Conservation (phyloP, 1,140 invertebrate genomes). For the Potamilus streckersoni region DNA sequence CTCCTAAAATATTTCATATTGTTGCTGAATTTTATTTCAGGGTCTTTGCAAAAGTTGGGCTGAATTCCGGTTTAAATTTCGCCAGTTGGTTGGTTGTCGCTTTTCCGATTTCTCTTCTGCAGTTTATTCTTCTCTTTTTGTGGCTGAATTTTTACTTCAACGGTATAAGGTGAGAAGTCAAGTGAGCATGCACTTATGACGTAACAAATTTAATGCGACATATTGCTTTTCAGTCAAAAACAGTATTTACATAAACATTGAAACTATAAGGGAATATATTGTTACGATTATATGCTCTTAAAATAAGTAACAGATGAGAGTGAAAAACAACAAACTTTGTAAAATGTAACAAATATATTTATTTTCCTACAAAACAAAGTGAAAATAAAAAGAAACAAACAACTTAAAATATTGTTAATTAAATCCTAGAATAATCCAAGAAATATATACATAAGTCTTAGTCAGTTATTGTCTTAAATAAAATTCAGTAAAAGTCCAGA, state of each 20-base stretch:
- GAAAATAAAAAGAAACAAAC: too few species aligned
- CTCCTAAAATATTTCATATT: background rate
- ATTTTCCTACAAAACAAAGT: too few species aligned
- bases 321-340: too few species aligned
- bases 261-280: background rate
- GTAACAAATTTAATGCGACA: background rate
- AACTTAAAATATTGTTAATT: too few species aligned
- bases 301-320: too few species aligned
- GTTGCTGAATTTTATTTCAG: conserved; percentile 27
- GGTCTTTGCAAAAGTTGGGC: conserved; percentile 29
- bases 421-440: too few species aligned
- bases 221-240: background rate
- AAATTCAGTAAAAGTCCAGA: too few species aligned
- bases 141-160: conserved; percentile 59
- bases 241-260: background rate
- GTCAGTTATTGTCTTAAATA: too few species aligned
- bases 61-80: conserved; percentile 56
- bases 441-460: too few species aligned
- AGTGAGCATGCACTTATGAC: background rate
- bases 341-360: too few species aligned
- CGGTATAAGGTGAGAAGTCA: conserved; percentile 50
- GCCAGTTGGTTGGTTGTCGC: conserved; percentile 66
- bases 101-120: conserved; percentile 60
- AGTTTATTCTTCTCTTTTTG: conserved; percentile 62
- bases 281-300: too few species aligned